A percentile compares a stretch with the other conserved stretches of the same genome.
phyloP scores from a whole-genome alignment of 2,888 invertebrate species.

The Strigamia transsilvanica region DNA sequence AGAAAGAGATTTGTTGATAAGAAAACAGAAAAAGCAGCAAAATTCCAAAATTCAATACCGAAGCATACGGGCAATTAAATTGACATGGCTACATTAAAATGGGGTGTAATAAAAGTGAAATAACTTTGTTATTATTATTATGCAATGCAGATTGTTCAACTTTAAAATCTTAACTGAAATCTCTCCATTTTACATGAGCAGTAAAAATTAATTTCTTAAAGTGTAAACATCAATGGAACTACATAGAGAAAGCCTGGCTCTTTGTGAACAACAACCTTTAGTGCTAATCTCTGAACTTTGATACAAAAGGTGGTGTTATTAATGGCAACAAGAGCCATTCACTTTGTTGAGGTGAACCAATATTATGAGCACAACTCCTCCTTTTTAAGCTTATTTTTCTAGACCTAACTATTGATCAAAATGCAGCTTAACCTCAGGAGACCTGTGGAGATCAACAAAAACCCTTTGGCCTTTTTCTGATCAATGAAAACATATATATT shows the following conservation, averaged over 20 bases:
- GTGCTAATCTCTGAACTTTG: background rate
- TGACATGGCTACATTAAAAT: background rate
- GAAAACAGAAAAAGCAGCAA: background rate
- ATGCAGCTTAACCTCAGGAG: background rate
- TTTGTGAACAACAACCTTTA: conserved; percentile 4
- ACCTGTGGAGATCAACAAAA: background rate
- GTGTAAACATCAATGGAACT: background rate
- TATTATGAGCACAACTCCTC: conserved; percentile 4
- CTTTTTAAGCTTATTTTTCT: conserved; percentile 15
- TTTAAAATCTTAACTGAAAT: background rate
- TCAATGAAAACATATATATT: background rate
- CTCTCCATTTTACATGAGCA: background rate
- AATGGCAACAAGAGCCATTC: conserved; percentile 17
- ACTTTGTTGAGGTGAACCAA: conserved; percentile 1
- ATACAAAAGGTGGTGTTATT: conserved; percentile 31
- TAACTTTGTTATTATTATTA: no score
- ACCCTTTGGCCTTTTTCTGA: background rate
- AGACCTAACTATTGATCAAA: conserved; percentile 22
- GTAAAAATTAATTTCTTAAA: conserved; percentile 17
- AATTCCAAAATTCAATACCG: background rate
- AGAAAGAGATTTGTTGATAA: background rate
- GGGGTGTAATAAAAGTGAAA: no score
- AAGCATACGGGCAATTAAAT: background rate
- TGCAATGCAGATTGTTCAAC: background rate
- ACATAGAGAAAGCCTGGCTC: background rate